Percentiles rank a stretch among this genome's conserved stretches.
These are phyloP conservation scores for Eupithecia tripunctaria DNA, from an alignment of 2,888 invertebrate genomes.

Conservation along the genomic window DNA sequence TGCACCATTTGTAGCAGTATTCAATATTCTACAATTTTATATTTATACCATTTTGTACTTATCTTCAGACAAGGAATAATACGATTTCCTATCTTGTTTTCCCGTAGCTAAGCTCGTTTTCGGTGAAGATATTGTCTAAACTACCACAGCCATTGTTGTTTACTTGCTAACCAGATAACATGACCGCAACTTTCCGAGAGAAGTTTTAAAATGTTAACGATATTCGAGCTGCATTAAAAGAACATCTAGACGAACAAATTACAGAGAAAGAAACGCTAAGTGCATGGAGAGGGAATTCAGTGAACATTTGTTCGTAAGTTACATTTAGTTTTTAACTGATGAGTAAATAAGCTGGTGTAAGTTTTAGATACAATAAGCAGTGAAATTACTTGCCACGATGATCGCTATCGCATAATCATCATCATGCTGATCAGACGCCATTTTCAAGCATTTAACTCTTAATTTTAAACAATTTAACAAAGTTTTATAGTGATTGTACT, in stretches of 20 bases:
- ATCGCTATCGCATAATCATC: background rate
- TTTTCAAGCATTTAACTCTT: too few species aligned
- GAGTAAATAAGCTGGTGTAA: background rate
- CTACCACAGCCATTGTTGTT: background rate
- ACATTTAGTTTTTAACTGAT: background rate
- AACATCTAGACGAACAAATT: slow-evolving; percentile 1
- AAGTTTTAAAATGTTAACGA: slow-evolving; percentile 1
- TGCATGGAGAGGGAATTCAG: background rate
- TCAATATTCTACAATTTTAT: background rate
- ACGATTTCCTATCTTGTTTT: background rate
- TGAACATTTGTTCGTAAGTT: background rate
- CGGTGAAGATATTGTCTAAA: background rate
- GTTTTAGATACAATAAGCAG: background rate
- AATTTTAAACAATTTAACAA: too few species aligned
- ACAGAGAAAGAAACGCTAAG: slow-evolving; percentile 7
- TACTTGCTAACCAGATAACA: slow-evolving; percentile 5
- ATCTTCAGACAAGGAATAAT: background rate
- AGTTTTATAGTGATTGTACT: too few species aligned
- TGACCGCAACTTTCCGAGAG: background rate
- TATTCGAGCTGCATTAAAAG: background rate
- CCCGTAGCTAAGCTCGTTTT: background rate
- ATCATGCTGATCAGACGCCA: too few species aligned
- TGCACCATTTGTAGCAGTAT: background rate
- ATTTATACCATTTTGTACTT: background rate
- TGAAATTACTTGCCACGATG: background rate